These are phyloP conservation scores for Tarsius wallacei DNA, from an alignment of 2,797 vertebrate species.

Conservation along the genomic window DNA sequence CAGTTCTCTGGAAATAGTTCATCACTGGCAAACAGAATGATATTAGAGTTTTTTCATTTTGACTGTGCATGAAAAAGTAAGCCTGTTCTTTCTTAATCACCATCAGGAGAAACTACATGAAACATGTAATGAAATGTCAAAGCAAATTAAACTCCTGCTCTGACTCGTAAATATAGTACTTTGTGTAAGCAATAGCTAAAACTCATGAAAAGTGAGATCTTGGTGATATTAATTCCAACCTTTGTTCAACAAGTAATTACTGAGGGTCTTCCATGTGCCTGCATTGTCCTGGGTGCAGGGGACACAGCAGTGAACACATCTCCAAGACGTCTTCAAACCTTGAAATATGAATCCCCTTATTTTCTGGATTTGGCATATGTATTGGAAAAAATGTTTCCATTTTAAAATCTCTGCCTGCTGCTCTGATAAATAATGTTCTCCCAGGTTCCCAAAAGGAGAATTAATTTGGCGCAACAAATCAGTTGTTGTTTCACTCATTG, in stretches of 20 bases:
- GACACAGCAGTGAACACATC: background rate
- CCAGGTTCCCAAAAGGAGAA: slow-evolving; percentile 78
- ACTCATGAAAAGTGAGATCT: background rate
- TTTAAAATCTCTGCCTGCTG: slow-evolving; percentile 61
- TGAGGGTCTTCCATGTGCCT: background rate
- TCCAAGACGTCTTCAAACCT: background rate
- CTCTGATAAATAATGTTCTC: slow-evolving; percentile 75
- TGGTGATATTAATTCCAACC: background rate
- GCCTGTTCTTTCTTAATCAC: slow-evolving; percentile 19
- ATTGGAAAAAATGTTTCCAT: slow-evolving; percentile 44
- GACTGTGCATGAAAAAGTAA: slow-evolving; percentile 16
- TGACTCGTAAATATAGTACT: background rate
- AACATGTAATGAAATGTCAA: background rate
- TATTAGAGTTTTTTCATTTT: background rate
- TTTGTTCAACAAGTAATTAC: background rate
- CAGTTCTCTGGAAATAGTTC: slow-evolving; percentile 10
- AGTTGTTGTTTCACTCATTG: slow-evolving; percentile 71
- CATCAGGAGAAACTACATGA: background rate
- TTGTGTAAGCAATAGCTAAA: background rate
- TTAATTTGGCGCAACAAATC: slow-evolving; percentile 82
- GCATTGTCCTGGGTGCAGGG: background rate
- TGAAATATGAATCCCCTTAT: background rate
- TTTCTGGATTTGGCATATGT: background rate
- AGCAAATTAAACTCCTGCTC: slow-evolving; percentile 32
- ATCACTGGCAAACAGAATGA: background rate